phyloP scores from a whole-genome alignment of 1,140 invertebrate species.

The Trissolcus basalis region DNA sequence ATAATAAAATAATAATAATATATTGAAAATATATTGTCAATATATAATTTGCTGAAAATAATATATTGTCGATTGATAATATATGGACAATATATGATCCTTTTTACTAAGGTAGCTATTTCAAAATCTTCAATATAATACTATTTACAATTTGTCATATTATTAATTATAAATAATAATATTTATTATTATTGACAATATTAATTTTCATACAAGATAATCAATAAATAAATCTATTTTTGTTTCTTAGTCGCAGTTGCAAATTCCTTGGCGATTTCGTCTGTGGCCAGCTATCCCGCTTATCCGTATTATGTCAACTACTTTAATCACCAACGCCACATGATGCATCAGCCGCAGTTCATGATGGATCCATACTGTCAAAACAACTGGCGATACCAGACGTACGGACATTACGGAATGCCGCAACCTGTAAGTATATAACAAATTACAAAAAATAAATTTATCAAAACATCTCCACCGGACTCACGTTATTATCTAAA shows the following conservation, averaged over 20 bases:
- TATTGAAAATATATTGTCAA: too few relatives aligned
- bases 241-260: constrained; percentile 60
- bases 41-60: too few relatives aligned
- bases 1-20: too few relatives aligned
- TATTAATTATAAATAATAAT: too few relatives aligned
- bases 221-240: too few relatives aligned
- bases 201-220: too few relatives aligned
- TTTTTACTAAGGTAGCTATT: too few relatives aligned
- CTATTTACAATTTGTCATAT: too few relatives aligned
- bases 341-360: constrained; percentile 58
- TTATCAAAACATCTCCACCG: neutral
- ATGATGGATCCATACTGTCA: constrained; percentile 49
- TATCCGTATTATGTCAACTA: constrained; percentile 63
- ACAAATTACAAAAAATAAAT: neutral
- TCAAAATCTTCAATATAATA: too few relatives aligned
- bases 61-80: too few relatives aligned
- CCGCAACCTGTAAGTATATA: constrained; percentile 57
- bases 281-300: constrained; percentile 40
- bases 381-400: constrained; percentile 56
- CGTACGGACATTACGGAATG: constrained; percentile 51
- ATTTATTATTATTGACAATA: too few relatives aligned
- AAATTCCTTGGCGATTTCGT: constrained; percentile 62
- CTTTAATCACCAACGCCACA: constrained; percentile 59
- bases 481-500: constrained; percentile 1
- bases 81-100: too few relatives aligned